Evolutionary conservation across 2,888 invertebrate genomes (phyloP), one percentile per base, ranked within the genome.

Genomic region (Perdita meconis): DNA sequence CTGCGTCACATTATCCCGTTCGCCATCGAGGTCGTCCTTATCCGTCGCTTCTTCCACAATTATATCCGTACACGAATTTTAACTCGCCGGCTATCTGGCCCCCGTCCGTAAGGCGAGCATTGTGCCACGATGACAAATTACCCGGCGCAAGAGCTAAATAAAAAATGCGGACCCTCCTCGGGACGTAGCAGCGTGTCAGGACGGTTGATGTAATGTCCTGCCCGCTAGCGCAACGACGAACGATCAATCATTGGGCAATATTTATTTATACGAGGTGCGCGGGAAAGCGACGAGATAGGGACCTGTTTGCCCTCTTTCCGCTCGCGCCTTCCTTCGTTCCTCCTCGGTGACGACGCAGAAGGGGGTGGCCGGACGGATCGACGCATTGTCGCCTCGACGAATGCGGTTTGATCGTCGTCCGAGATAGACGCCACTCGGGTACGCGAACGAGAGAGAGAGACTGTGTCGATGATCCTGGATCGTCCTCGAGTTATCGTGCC

Each of bases 221-320:
- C 82, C 81, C 66, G 76, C 76, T 68, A 84, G 77, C 74, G 75
- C 76, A 73, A 80, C 81, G 83, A 74, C 80, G 71, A 71, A 82
- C 87, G 86, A 90, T 90, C 90, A 90, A 90, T 90, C 90, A 90
- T 87, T 81, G 81, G 82, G 80, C 86, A 87, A 89, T 90, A 90
- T 90, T 90, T 90, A 90, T 90, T 90, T 90, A 88, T 88, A 88
- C 77, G 84, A 85, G 86, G 86, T 70, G 74, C 40, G 53, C 44
- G 68, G 55, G 72, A 53, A 66, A 77, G 75, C 65, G 76, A 74
- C 76, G 73, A 79, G 74, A 82, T 57, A 78, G 75, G 68, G 68
- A 71, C 80, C 77, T 65, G 79, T 81, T 87, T 71, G 78, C 64
- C 64, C 63, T 69, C 76, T 53, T 65, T 63, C 53, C 55, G 44